Evolutionary conservation across 2,797 vertebrate species (phyloP), one percentile per base, ranked within the genome.

Genomic region (Lagocephalus sceleratus): DNA sequence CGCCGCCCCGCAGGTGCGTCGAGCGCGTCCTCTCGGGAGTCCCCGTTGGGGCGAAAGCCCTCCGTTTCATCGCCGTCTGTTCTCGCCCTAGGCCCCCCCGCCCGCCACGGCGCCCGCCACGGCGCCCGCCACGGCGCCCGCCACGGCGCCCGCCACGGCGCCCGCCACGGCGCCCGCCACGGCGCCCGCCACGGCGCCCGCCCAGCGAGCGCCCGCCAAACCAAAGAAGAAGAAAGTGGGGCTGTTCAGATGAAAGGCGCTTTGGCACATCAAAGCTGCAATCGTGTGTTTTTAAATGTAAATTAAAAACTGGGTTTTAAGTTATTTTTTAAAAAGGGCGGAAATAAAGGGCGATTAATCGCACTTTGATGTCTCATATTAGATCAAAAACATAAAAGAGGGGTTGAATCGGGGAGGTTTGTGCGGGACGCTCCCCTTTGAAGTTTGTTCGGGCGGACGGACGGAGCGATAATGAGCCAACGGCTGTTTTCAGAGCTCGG

Each of bases 151-250:
- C n/a, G n/a, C n/a, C n/a, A n/a, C n/a, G n/a, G n/a, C n/a, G n/a
- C n/a, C n/a, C n/a, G n/a, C n/a, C n/a, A n/a, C n/a, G n/a, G n/a
- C n/a, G n/a, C n/a, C n/a, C n/a, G n/a, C n/a, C n/a, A n/a, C n/a
- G n/a, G n/a, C n/a, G n/a, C n/a, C n/a, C n/a, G n/a, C n/a, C n/a
- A n/a, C n/a, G n/a, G n/a, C n/a, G n/a, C 20, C 66, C 21, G 57
- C 73, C 3, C 63, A 76, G 14, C 76, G 62, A 25, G 39, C 60
- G 1, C 2, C 74, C 19, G 65, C 79, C 9, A 88, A 81, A 71
- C 73, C 84, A 25, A 91, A 90, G 87, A 91, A 91, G 83, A 92
- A 88, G 83, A 92, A 91, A 72, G 81, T 69, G 0, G 75, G 91
- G 3, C 70, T 92, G 53, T 92, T 92, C 67, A 68, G 83, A 65